Conservation (phyloP, 2,888 invertebrate genomes). For the Eristalinus aeneus region DNA sequence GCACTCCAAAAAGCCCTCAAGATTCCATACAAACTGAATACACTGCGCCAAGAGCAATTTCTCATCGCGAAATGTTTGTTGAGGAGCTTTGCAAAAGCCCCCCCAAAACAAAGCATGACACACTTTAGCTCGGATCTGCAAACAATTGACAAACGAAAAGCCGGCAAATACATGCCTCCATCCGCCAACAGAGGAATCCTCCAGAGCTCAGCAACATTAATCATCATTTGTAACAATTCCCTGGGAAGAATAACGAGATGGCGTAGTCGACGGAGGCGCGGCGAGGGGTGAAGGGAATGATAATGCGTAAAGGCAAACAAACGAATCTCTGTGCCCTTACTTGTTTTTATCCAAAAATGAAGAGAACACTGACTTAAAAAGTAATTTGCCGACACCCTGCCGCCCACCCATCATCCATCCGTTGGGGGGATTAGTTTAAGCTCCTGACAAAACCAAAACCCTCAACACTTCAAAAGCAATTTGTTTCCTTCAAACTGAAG, state of each 20-base stretch:
- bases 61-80: background rate
- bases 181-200: background rate
- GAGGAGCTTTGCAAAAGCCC: background rate
- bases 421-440: conserved; percentile 57
- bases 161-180: background rate
- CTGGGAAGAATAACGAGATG: background rate
- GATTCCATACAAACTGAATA: background rate
- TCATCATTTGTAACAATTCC: conserved; percentile 52
- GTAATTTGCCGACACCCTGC: conserved; percentile 39
- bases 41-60: background rate
- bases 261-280: background rate
- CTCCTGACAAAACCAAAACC: conserved; percentile 54
- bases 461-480: conserved; percentile 70
- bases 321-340: conserved; percentile 14
- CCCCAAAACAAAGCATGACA: background rate
- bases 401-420: background rate
- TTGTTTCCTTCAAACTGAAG: conserved; percentile 62
- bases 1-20: background rate
- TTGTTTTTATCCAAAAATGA: conserved; percentile 5
- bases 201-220: conserved; percentile 40
- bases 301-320: background rate
- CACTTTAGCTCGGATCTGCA: conserved; percentile 13
- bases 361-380: conserved; percentile 59
- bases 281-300: background rate
- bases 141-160: conserved; percentile 12